Evolutionary conservation across 1,140 invertebrate genomes (phyloP), one percentile per base, ranked within the genome.

Genomic region (Trypoxylus dichotomus): DNA sequence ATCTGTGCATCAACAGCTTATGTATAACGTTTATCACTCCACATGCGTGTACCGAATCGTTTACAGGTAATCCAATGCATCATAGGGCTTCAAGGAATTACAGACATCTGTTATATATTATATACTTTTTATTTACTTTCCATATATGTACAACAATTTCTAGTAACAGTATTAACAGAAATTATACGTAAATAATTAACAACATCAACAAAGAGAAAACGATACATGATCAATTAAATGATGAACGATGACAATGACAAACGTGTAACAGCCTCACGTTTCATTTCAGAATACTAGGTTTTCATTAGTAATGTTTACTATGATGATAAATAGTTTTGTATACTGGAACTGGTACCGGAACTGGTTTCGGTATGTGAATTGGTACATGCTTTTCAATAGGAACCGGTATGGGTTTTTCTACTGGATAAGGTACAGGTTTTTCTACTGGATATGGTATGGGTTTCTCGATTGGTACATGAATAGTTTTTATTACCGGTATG

Each of bases 341-440:
- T 41, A 94, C 89, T n/a, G 93, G 92, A 73, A 93, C 89, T 82
- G 93, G 92, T 15, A 93, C 91, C 6, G 92, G 92, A 78, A 93
- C 93, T 1, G 92, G 92, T 79, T 92, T 92, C 58, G 92, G 92
- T 25, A 93, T 89, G 8, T 91, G 92, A 7, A 93, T 90, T 1
- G 91, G 90, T n/a, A 93, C 88, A 81, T 93, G 92, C 80, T 93
- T 94, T 80, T 94, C 90, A 1, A 93, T 88, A 63, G 88, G 89
- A 71, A 92, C 92, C 0, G 93, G 92, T 7, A 93, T 89, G 71
- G 90, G 91, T 79, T 94, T 94, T 82, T 93, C 91, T 2, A 94
- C 90, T 2, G 92, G 92, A 81, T 93, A 92, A 0, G 92, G 91
- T 6, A 94, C 88, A 72, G 92, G 89, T 83, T 93, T 94, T 78